Percentiles rank a stretch among this genome's conserved stretches.
Evolutionary conservation across 2,113 vertebrate genomes (phyloP).

Genomic region (Dinomys branickii): DNA sequence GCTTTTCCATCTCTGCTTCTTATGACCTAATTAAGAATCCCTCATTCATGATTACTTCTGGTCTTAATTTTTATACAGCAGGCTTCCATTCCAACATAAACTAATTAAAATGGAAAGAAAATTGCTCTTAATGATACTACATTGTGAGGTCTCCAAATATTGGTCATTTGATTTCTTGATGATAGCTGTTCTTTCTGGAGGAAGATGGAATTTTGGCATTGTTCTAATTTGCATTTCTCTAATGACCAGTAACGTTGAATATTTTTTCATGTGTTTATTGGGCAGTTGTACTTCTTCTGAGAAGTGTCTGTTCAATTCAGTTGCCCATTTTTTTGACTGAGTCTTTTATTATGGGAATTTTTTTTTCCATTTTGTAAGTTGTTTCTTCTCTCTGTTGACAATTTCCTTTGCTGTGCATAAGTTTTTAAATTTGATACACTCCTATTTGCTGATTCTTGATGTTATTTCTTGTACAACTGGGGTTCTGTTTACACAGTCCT

Average conservation of each 20-base stretch:
- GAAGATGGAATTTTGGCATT: background rate
- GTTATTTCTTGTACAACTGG: background rate
- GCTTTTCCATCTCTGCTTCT: slow-evolving; percentile 10
- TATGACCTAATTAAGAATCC: background rate
- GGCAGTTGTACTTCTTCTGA: background rate
- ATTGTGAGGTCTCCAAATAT: background rate
- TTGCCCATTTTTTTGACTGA: background rate
- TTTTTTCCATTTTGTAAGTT: background rate
- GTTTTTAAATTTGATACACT: background rate
- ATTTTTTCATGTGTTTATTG: background rate
- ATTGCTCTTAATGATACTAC: slow-evolving; percentile 35
- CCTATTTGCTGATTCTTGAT: background rate
- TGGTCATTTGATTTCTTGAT: background rate
- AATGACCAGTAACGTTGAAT: background rate
- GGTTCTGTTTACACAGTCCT: background rate
- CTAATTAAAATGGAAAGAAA: slow-evolving; percentile 47
- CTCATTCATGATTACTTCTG: slow-evolving; percentile 8
- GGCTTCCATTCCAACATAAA: slow-evolving; percentile 43
- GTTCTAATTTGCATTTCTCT: background rate
- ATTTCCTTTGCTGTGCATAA: background rate
- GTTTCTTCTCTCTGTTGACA: background rate
- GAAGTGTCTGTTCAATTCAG: background rate
- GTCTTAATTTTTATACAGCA: slow-evolving; percentile 38
- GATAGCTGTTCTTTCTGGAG: background rate
- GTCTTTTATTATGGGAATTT: background rate